Evolutionary conservation across 2,113 vertebrate genomes (phyloP).

Genomic region (Elephantulus edwardii): DNA sequence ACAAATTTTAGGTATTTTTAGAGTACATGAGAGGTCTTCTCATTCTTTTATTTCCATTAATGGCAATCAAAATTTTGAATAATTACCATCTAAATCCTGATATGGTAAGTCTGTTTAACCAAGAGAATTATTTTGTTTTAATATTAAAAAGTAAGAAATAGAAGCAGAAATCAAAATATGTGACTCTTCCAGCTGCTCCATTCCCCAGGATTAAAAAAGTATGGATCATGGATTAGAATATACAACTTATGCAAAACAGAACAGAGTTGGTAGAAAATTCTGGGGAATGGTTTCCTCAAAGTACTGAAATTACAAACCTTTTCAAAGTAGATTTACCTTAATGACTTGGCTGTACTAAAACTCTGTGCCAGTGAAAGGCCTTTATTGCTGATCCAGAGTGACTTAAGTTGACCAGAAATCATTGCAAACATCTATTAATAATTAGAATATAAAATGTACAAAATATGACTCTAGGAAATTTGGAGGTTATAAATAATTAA

Average conservation of each 20-base stretch:
- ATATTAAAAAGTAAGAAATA: slow-evolving; percentile 38
- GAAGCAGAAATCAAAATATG: slow-evolving; percentile 9
- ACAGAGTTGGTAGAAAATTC: no score
- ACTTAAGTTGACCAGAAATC: no score
- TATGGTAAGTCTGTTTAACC: not conserved
- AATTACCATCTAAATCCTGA: not conserved
- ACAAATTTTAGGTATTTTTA: not conserved
- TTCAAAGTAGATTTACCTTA: no score
- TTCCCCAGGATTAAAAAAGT: not conserved
- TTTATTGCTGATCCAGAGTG: no score
- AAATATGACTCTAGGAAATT: no score
- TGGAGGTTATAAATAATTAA: no score
- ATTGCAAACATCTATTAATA: no score
- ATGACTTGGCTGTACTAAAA: no score
- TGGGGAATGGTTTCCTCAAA: not conserved
- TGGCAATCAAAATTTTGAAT: not conserved
- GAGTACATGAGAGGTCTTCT: not conserved
- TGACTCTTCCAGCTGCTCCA: not conserved
- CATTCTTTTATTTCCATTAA: not conserved
- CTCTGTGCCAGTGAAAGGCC: no score
- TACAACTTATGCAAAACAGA: no score
- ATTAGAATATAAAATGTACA: no score
- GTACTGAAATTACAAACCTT: not conserved
- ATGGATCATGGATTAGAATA: not conserved
- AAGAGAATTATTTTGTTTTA: slow-evolving; percentile 25